phyloP scores from a whole-genome alignment of 2,113 vertebrate genomes.

The Athene noctua region DNA sequence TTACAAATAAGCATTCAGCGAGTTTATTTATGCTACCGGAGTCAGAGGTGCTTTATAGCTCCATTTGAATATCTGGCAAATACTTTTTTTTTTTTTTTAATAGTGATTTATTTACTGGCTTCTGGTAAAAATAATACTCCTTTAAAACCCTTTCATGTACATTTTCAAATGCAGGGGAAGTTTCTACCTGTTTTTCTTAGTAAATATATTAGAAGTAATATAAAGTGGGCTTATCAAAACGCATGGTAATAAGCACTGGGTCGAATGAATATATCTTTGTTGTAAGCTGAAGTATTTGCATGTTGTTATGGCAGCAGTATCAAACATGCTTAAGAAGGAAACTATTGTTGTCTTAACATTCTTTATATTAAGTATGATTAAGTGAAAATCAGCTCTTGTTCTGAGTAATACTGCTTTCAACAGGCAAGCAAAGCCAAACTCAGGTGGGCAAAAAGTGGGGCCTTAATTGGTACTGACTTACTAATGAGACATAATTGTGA shows the following conservation, averaged over 20 bases:
- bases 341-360: not conserved
- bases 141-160: not conserved
- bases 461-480: not conserved
- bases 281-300: not conserved
- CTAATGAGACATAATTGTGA: not conserved
- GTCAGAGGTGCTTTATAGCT: not conserved
- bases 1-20: conserved; percentile 19
- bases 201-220: not conserved
- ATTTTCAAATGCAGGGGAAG: not conserved
- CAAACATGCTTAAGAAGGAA: not conserved
- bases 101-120: not conserved
- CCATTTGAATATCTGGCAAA: not conserved
- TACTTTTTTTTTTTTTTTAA: not conserved
- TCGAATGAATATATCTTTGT: not conserved
- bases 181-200: not conserved
- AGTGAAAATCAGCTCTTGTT: not conserved
- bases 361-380: not conserved
- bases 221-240: not conserved
- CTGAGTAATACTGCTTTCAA: not conserved
- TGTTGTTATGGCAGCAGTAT: conserved; percentile 41
- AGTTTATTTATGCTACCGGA: conserved; percentile 34
- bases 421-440: not conserved
- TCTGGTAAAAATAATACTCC: not conserved
- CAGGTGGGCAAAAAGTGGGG: not conserved
- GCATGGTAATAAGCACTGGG: not conserved